phyloP scores from a whole-genome alignment of 2,888 invertebrate genomes.

The Amphiduros pacificus region DNA sequence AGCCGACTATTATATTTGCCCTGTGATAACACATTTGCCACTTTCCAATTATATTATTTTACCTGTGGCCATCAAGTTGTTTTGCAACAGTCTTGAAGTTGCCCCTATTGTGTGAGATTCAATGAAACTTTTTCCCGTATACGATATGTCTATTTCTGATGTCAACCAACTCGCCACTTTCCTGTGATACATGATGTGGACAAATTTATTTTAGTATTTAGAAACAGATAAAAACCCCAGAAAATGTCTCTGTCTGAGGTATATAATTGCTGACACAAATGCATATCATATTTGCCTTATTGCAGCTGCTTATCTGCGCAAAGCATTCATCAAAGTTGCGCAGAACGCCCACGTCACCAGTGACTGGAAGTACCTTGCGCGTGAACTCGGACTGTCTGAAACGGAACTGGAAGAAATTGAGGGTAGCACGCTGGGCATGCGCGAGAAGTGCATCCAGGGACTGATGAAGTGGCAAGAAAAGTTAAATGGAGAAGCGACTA shows the following conservation, averaged over 20 bases:
- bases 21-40: neutral
- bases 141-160: neutral
- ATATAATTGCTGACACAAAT: too few species aligned
- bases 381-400: conserved; percentile 38
- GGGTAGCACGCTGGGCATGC: conserved; percentile 31
- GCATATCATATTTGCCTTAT: neutral
- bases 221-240: too few species aligned
- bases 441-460: conserved; percentile 41
- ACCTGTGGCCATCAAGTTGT: neutral
- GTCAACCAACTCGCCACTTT: neutral
- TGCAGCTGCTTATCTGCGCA: conserved; percentile 38
- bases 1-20: neutral
- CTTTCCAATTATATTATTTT: neutral
- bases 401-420: conserved; percentile 39
- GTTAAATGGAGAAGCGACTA: conserved; percentile 25
- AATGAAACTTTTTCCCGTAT: too few species aligned
- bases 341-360: conserved; percentile 36
- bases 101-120: neutral
- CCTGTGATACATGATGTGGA: too few species aligned
- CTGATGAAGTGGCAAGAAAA: conserved; percentile 40
- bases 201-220: too few species aligned
- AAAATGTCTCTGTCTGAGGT: too few species aligned
- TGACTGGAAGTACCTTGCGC: conserved; percentile 42
- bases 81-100: too few species aligned
- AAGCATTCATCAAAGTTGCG: conserved; percentile 46